Percentiles rank a stretch among this genome's conserved stretches.
Conservation (phyloP, 2,888 invertebrate genomes). For the Temnothorax rugatulus region DNA sequence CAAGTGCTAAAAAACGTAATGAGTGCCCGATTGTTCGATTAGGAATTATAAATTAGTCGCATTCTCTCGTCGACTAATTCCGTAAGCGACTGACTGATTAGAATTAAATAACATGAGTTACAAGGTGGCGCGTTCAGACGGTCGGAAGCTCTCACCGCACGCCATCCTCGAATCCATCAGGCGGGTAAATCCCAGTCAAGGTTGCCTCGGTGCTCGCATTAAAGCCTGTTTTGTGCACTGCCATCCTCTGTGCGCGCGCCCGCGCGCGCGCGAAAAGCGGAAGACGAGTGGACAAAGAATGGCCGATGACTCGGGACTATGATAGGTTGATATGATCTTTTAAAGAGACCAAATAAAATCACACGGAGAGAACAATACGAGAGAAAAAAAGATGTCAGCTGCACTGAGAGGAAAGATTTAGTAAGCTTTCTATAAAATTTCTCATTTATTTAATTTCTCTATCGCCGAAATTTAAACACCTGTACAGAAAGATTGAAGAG, state of each 20-base stretch:
- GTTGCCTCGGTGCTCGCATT: conserved; percentile 70
- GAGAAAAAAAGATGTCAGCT: neutral
- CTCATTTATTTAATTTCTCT: neutral
- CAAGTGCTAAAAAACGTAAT: conserved; percentile 8
- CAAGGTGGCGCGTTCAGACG: conserved; percentile 62
- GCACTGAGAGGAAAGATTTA: neutral
- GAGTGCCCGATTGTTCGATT: conserved; percentile 23
- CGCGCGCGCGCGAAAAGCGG: conserved; percentile 28
- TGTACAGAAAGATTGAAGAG: neutral
- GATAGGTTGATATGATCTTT: conserved; percentile 76
- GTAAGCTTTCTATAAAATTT: neutral
- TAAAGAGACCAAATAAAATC: conserved; percentile 61
- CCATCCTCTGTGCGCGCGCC: conserved; percentile 35
- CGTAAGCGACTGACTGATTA: conserved; percentile 67
- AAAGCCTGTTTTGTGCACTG: conserved; percentile 56
- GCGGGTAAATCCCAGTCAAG: conserved; percentile 77
- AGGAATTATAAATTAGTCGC: conserved; percentile 42
- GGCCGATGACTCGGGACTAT: conserved; percentile 44
- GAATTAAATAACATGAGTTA: conserved; percentile 75
- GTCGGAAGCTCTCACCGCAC: conserved; percentile 70
- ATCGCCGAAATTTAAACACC: neutral
- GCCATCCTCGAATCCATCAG: conserved; percentile 81
- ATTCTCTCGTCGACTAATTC: conserved; percentile 50
- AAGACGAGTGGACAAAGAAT: conserved; percentile 49
- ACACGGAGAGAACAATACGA: neutral